Percentiles rank a stretch among this genome's conserved stretches.
These are phyloP conservation scores for Arothron firmamentum DNA, from an alignment of 2,113 vertebrate species.

Conservation along the genomic window DNA sequence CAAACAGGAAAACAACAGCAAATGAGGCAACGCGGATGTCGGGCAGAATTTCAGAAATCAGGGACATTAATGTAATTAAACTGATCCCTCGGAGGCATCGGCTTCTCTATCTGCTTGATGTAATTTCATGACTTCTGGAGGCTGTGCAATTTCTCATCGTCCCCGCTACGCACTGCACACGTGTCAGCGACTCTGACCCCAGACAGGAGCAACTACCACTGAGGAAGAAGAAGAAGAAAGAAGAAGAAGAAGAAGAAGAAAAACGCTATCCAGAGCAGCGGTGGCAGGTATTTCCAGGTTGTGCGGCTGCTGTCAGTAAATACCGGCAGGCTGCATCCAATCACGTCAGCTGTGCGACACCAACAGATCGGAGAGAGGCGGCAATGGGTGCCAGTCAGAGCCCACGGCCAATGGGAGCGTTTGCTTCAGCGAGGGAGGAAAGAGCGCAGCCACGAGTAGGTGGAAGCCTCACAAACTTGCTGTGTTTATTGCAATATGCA, in stretches of 20 bases:
- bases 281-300: constrained; percentile 29
- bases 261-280: constrained; percentile 14
- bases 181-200: constrained; percentile 27
- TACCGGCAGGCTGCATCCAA: constrained; percentile 46
- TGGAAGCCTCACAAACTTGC: no score
- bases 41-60: constrained; percentile 54
- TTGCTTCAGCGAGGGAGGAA: constrained; percentile 15
- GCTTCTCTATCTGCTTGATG: constrained; percentile 48
- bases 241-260: neutral
- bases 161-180: constrained; percentile 15
- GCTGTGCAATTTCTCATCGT: constrained; percentile 36
- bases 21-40: constrained; percentile 54
- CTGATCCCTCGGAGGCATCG: constrained; percentile 45
- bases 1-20: constrained; percentile 47
- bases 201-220: constrained; percentile 24
- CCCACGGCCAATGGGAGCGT: constrained; percentile 39
- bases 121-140: constrained; percentile 46
- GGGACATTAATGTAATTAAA: constrained; percentile 63
- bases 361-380: constrained; percentile 32
- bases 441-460: neutral
- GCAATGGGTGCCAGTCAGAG: constrained; percentile 50
- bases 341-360: constrained; percentile 30
- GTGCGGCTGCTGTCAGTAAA: constrained; percentile 48
- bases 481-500: no score
- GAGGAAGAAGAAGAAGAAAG: no score